Percentiles rank a stretch among this genome's conserved stretches.
phyloP scores from a whole-genome alignment of 35 echinoderm and acorn worm genomes.

The Lytechinus pictus region DNA sequence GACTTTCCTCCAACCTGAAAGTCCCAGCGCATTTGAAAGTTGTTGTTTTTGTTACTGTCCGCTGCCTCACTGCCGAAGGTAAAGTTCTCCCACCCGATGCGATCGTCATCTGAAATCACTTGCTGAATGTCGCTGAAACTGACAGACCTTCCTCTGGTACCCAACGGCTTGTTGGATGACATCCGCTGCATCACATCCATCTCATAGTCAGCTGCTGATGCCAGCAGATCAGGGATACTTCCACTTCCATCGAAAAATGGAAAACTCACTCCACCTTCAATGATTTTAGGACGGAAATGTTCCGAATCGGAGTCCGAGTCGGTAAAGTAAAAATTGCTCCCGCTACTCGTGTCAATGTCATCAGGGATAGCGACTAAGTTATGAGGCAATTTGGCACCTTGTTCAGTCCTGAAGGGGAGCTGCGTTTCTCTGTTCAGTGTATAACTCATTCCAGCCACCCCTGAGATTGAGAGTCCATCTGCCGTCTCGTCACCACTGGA shows the following conservation, averaged over 20 bases:
- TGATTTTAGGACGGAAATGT: constrained; percentile 23
- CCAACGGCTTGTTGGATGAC: background rate
- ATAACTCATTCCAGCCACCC: constrained; percentile 30
- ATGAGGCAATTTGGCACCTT: background rate
- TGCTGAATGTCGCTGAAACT: constrained; percentile 48
- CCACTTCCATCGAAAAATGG: constrained; percentile 8
- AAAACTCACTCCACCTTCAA: constrained; percentile 39
- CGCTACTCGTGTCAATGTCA: background rate
- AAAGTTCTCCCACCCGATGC: constrained; percentile 35
- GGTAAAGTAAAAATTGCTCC: constrained; percentile 29
- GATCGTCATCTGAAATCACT: constrained; percentile 39
- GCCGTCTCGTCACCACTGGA: background rate
- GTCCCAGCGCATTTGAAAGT: constrained; percentile 42
- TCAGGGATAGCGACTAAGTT: background rate
- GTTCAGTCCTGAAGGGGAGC: background rate
- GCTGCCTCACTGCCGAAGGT: background rate
- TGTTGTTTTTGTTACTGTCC: background rate
- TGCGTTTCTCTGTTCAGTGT: background rate
- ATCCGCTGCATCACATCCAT: constrained; percentile 32
- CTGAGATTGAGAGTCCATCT: background rate
- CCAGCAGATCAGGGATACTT: constrained; percentile 29
- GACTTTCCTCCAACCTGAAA: constrained; percentile 25
- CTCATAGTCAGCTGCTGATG: constrained; percentile 31
- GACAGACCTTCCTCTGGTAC: background rate
- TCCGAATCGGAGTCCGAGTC: constrained; percentile 45